Conservation (phyloP, 30 jellyfish, hydroid and myxozoan species). For the Hydractinia symbiolongicarpus region DNA sequence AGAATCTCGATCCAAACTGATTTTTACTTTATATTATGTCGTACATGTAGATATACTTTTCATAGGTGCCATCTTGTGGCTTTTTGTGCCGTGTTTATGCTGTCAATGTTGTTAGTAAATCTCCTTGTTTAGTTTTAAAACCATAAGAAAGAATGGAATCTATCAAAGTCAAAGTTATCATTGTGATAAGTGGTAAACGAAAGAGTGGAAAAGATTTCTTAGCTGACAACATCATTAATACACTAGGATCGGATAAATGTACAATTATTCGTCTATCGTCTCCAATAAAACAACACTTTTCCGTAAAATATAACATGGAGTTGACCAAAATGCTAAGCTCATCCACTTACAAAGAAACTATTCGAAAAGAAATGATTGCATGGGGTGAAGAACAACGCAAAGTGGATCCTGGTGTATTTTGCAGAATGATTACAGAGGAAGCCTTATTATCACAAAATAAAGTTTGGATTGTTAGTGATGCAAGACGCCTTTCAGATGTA, state of each 20-base stretch:
- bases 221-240: conserved; percentile 36
- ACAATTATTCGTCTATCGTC: conserved; percentile 44
- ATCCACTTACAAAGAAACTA: conserved; percentile 58
- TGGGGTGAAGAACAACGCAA: conserved; percentile 84
- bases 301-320: conserved; percentile 35
- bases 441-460: conserved; percentile 25
- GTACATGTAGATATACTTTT: too few species aligned
- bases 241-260: conserved; percentile 31
- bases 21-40: too few species aligned
- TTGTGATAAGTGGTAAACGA: conserved; percentile 69
- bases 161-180: neutral
- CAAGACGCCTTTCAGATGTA: conserved; percentile 56
- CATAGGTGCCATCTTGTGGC: too few species aligned
- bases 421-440: conserved; percentile 34
- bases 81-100: too few species aligned
- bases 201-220: conserved; percentile 74
- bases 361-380: conserved; percentile 59
- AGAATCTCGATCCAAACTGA: too few species aligned
- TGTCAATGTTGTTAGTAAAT: too few species aligned
- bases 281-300: conserved; percentile 44
- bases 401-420: conserved; percentile 44
- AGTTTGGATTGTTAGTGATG: conserved; percentile 71
- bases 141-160: too few species aligned
- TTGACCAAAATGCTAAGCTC: conserved; percentile 54
- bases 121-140: too few species aligned